Evolutionary conservation across 2,797 vertebrate genomes (phyloP), one percentile per base, ranked within the genome.

Genomic region (Hoplostethus mediterraneus): DNA sequence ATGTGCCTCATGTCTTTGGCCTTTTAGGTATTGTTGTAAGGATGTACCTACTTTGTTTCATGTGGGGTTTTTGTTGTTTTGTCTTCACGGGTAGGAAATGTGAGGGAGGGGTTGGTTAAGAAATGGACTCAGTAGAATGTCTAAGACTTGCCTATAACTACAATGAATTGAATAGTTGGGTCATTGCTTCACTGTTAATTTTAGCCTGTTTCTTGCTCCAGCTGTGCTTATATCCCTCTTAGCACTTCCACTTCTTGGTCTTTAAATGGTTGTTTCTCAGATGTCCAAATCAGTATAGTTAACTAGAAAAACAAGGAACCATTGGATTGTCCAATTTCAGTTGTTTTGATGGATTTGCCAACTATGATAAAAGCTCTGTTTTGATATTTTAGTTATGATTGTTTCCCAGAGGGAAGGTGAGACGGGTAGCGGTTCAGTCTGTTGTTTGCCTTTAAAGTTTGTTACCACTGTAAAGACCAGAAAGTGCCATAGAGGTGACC

Each of bases 401-500:
- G 79, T 83, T 89, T 85, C 83, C 79, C 70, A 71, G 80, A 66
- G 77, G 83, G 84, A 85, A 81, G 73, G 77, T 48, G 69, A 82
- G 79, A 82, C 73, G 81, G 88, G 84, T 89, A 78, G 81, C 79
- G 87, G 89, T 87, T 89, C 75, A 73, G 72, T 89, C 67, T 86
- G 83, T 88, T 81, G 67, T 87, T 92, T 90, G 87, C 89, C 84
- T 92, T 92, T 47, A 73, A 79, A 84, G 76, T 74, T 85, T 87
- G 77, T 91, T 81, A 86, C 87, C 88, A 89, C 88, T 88, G 87
- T 89, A 89, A 89, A 93, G 90, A 90, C 85, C 89, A 89, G 91
- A 89, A 91, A 91, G 92, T 93, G 92, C 92, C 93, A 93, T 91
- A 86, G 83, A 84, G 56, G 75, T 83, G 84, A 86, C 63, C 77